A percentile compares a stretch with the other conserved stretches of the same genome.
phyloP scores from a whole-genome alignment of 2,888 invertebrate genomes.

The Iselma pallidipennis region DNA sequence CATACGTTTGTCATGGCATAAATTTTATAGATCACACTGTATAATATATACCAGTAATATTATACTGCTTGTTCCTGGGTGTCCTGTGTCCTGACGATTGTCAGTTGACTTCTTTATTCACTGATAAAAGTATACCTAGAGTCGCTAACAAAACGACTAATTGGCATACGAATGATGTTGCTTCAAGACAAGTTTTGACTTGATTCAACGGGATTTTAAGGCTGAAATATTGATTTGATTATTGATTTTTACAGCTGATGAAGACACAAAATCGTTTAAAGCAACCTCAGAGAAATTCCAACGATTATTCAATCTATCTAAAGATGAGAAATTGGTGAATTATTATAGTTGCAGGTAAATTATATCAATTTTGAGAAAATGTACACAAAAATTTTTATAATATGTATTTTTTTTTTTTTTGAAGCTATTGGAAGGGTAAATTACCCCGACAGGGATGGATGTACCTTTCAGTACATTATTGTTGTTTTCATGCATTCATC shows the following conservation, averaged over 20 bases:
- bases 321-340: conserved; percentile 94
- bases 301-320: conserved; percentile 86
- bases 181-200: too few relatives aligned
- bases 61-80: too few relatives aligned
- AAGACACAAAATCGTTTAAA: conserved; percentile 79
- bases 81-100: too few relatives aligned
- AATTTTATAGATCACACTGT: too few relatives aligned
- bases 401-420: conserved; percentile 15
- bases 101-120: too few relatives aligned
- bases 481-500: conserved; percentile 95
- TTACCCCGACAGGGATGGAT: conserved; percentile 96
- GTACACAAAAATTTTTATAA: neutral
- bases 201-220: too few relatives aligned
- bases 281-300: conserved; percentile 82
- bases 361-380: neutral
- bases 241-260: conserved; percentile 66
- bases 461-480: conserved; percentile 94
- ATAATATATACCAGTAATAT: too few relatives aligned
- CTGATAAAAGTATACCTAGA: too few relatives aligned
- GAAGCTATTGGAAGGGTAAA: conserved; percentile 89
- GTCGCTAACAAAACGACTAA: too few relatives aligned
- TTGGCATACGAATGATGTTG: too few relatives aligned
- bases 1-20: too few relatives aligned
- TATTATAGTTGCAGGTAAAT: conserved; percentile 89
- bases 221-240: too few relatives aligned